A percentile compares a stretch with the other conserved stretches of the same genome.
These are phyloP conservation scores for Hyaena hyaena DNA, from an alignment of 2,113 vertebrate genomes.

Conservation along the genomic window DNA sequence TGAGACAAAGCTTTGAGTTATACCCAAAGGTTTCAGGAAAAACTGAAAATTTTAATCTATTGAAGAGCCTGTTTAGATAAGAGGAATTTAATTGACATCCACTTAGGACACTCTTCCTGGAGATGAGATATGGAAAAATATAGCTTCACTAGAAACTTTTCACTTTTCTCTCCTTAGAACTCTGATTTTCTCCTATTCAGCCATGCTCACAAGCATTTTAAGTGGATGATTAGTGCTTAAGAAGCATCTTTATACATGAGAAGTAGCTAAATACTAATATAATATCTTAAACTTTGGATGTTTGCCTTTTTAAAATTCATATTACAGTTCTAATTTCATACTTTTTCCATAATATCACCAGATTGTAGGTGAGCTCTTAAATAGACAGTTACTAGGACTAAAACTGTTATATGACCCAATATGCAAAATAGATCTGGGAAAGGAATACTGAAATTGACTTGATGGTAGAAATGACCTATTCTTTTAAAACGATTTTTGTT, in stretches of 20 bases:
- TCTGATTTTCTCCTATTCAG: slow-evolving; percentile 49
- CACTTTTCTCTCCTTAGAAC: slow-evolving; percentile 48
- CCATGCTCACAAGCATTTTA: slow-evolving; percentile 42
- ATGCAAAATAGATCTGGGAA: slow-evolving; percentile 70
- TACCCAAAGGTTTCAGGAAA: slow-evolving; percentile 7
- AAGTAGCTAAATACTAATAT: slow-evolving; percentile 57
- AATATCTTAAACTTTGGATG: slow-evolving; percentile 60
- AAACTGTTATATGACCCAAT: slow-evolving; percentile 65
- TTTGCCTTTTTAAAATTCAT: slow-evolving; percentile 63
- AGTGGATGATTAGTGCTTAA: slow-evolving; percentile 63
- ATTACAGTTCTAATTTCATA: slow-evolving; percentile 58
- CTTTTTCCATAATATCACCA: slow-evolving; percentile 63
- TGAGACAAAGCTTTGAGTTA: slow-evolving; percentile 5
- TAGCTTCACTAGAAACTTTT: slow-evolving; percentile 34
- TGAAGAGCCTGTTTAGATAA: slow-evolving; percentile 57
- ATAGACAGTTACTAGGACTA: slow-evolving; percentile 57
- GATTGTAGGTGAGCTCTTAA: slow-evolving; percentile 66
- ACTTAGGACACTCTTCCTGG: slow-evolving; percentile 46
- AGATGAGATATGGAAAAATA: slow-evolving; percentile 64
- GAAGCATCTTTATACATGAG: slow-evolving; percentile 65
- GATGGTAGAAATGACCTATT: slow-evolving; percentile 36
- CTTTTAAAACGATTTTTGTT: slow-evolving; percentile 58
- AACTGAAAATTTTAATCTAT: slow-evolving; percentile 58
- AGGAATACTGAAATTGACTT: slow-evolving; percentile 62
- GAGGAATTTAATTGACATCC: slow-evolving; percentile 64